Conservation (phyloP, 2,797 vertebrate species). For the Cynopterus sphinx region DNA sequence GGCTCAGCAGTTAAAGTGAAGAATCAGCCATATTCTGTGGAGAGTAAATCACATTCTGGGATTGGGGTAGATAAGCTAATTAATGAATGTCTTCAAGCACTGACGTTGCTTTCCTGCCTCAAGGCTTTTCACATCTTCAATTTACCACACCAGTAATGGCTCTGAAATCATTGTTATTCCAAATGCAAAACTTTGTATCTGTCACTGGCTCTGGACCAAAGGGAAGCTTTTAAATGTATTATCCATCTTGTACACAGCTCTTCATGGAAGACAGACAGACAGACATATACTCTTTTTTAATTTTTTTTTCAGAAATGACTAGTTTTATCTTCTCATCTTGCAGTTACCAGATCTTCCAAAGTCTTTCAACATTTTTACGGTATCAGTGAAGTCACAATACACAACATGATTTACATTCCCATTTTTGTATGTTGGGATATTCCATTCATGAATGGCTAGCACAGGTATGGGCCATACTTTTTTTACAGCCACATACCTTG, state of each 20-base stretch:
- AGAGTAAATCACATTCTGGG: constrained; percentile 14
- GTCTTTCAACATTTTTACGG: neutral
- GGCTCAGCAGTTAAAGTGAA: constrained; percentile 54
- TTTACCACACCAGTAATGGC: neutral
- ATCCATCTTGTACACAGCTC: neutral
- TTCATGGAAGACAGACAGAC: neutral
- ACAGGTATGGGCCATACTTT: neutral
- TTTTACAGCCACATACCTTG: neutral
- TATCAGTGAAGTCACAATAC: neutral
- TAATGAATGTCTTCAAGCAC: constrained; percentile 40
- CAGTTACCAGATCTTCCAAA: neutral
- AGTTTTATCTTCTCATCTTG: neutral
- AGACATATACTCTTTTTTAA: neutral
- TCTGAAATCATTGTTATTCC: neutral
- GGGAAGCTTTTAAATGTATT: neutral
- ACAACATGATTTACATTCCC: neutral
- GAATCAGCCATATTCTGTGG: constrained; percentile 14
- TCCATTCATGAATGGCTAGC: neutral
- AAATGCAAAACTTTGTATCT: neutral
- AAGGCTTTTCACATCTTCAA: constrained; percentile 17
- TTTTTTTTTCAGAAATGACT: neutral
- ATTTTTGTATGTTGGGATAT: neutral
- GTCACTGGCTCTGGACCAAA: neutral
- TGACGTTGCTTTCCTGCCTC: neutral
- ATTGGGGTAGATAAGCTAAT: constrained; percentile 61